phyloP scores from a whole-genome alignment of 2,113 vertebrate genomes.

The Cryptotis parvus region DNA sequence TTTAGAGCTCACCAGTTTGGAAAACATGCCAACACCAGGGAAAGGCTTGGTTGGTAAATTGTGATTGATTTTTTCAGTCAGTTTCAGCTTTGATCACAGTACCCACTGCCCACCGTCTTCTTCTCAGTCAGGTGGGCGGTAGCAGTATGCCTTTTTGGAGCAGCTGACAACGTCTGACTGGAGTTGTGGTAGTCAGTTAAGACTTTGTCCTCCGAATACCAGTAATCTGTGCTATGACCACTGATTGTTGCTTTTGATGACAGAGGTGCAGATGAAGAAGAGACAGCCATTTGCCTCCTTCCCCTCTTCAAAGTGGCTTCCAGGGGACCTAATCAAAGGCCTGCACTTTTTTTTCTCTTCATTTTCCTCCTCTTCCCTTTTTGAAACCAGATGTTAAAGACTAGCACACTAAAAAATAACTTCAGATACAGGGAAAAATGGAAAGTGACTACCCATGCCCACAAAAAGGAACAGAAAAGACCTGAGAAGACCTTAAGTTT shows the following conservation, averaged over 20 bases:
- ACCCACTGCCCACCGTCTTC: background rate
- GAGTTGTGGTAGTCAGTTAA: background rate
- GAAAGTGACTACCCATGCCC: background rate
- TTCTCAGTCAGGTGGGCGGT: background rate
- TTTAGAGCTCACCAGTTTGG: background rate
- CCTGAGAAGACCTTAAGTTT: constrained; percentile 27
- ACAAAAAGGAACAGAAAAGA: background rate
- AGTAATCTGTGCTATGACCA: background rate
- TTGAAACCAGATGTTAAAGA: constrained; percentile 25
- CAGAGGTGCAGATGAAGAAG: background rate
- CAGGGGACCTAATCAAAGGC: background rate
- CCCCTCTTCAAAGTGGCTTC: background rate
- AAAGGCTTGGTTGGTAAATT: background rate
- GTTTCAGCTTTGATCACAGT: background rate
- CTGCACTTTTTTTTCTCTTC: background rate
- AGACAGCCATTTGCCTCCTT: background rate
- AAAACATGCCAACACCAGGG: background rate
- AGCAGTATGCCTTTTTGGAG: background rate
- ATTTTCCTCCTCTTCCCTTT: background rate
- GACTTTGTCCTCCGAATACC: background rate
- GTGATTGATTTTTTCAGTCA: background rate
- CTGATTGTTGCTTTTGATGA: background rate
- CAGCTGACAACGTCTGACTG: background rate
- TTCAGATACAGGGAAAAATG: background rate
- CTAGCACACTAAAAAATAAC: background rate